These are phyloP conservation scores for Ciconia nigra DNA, from an alignment of 2,797 vertebrate genomes.

Conservation along the genomic window DNA sequence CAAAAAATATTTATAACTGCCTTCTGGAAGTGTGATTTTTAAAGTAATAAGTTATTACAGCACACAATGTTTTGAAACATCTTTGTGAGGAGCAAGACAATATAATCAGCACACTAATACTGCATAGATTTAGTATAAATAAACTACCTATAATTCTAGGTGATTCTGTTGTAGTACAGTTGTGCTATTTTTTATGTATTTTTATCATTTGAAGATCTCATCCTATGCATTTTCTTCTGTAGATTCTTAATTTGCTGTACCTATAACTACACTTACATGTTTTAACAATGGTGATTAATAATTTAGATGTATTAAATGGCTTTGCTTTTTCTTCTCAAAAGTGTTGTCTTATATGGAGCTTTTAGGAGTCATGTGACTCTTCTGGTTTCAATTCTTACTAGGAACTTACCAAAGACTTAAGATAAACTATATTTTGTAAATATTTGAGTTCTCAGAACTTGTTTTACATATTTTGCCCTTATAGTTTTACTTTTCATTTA, in stretches of 20 bases:
- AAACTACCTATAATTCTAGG: neutral
- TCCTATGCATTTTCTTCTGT: neutral
- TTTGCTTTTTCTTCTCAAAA: neutral
- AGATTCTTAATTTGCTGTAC: neutral
- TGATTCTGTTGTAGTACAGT: neutral
- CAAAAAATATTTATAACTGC: neutral
- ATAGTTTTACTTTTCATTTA: neutral
- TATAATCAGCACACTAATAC: neutral
- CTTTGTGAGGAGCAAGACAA: neutral
- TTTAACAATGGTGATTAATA: neutral
- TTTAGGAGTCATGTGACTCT: neutral
- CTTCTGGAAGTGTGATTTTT: neutral
- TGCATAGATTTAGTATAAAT: neutral
- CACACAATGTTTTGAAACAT: neutral
- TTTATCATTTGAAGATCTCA: neutral
- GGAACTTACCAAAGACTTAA: neutral
- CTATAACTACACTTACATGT: rapidly evolving
- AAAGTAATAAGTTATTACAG: neutral
- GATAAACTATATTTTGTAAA: neutral
- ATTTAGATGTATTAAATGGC: neutral
- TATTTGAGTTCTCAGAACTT: neutral
- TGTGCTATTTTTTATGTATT: neutral
- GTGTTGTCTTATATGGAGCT: rapidly evolving
- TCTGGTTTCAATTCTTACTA: neutral
- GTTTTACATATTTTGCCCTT: neutral